Evolutionary conservation across 2,888 invertebrate genomes (phyloP), one percentile per base, ranked within the genome.

Genomic region (Nomada hirtipes): DNA sequence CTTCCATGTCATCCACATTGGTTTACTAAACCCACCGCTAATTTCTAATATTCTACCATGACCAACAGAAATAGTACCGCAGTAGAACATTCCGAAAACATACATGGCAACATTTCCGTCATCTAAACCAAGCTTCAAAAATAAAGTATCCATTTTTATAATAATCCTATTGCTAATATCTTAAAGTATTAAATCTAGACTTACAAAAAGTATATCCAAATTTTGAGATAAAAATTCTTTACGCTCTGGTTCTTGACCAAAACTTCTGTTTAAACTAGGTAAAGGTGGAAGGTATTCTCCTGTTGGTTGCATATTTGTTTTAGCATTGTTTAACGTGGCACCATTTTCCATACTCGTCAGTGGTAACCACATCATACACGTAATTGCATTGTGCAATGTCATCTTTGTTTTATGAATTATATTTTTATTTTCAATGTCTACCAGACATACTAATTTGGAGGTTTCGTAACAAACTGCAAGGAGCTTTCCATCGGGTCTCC

Each of bases 401-500:
- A 92, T 70, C 23, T 91, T 87, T 86, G 95, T 94, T 72, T 95
- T 95, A 86, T 97, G 96, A 15, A 98, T 94, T 76, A 96, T 95
- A 89, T 97, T 97, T 90, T 98, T 98, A 89, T 97, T 97, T 94
- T 98, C 98, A 68, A 98, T 97, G 92, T 98, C 97, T 59, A 98
- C 95, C 63, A 98, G 95, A 47, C 92, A 92, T 0, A 93, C 67
- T 11, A 87, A 72, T 76, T 90, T 89, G 10, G 92, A 90, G 42
- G 88, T 89, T 47, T 89, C 83, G 55, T 93, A 93, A 52, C 86
- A 90, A 29, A 95, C 94, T 18, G 96, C 96, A 68, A 96, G 92
- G 90, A 98, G 96, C 94, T 98, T 98, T 87, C 99, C 98, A 95
- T 99, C 99, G 10, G 98, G 98, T 93, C 98, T 96, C 99, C 99